A percentile compares a stretch with the other conserved stretches of the same genome.
phyloP scores from a whole-genome alignment of 2,888 invertebrate species.

The Palloptera scutellata region DNA sequence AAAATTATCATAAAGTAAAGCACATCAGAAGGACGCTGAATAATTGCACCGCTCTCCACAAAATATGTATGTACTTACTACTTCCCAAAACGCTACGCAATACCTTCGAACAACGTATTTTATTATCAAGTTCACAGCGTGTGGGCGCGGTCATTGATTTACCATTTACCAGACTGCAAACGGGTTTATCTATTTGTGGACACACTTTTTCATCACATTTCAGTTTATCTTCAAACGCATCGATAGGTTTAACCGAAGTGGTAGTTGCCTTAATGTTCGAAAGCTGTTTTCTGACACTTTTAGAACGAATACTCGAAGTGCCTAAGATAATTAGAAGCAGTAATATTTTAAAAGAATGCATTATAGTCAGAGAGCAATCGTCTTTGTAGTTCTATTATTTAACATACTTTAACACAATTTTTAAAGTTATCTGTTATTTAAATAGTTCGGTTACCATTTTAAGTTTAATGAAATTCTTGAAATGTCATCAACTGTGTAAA shows the following conservation, averaged over 20 bases:
- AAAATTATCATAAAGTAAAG: not conserved
- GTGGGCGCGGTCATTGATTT: slow-evolving; percentile 24
- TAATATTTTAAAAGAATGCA: too few relatives aligned
- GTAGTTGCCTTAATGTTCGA: not conserved
- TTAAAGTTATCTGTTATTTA: too few relatives aligned
- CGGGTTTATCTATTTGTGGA: slow-evolving; percentile 29
- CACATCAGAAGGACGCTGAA: not conserved
- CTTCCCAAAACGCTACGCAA: not conserved
- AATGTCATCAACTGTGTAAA: too few relatives aligned
- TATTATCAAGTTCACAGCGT: slow-evolving; percentile 31
- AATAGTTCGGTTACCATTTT: too few relatives aligned
- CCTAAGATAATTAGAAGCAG: too few relatives aligned
- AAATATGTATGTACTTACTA: slow-evolving; percentile 20
- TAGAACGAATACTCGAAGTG: too few relatives aligned
- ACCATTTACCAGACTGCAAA: slow-evolving; percentile 34
- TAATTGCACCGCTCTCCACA: too few relatives aligned
- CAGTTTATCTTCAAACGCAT: not conserved
- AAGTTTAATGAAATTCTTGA: too few relatives aligned
- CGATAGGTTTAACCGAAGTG: not conserved
- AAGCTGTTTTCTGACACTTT: too few relatives aligned
- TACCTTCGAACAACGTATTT: slow-evolving; percentile 18
- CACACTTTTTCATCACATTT: slow-evolving; percentile 28
- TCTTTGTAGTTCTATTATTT: too few relatives aligned
- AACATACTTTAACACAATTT: too few relatives aligned
- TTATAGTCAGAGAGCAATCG: too few relatives aligned